These are phyloP conservation scores for Bovichtus diacanthus DNA, from an alignment of 2,797 vertebrate species.

Conservation along the genomic window DNA sequence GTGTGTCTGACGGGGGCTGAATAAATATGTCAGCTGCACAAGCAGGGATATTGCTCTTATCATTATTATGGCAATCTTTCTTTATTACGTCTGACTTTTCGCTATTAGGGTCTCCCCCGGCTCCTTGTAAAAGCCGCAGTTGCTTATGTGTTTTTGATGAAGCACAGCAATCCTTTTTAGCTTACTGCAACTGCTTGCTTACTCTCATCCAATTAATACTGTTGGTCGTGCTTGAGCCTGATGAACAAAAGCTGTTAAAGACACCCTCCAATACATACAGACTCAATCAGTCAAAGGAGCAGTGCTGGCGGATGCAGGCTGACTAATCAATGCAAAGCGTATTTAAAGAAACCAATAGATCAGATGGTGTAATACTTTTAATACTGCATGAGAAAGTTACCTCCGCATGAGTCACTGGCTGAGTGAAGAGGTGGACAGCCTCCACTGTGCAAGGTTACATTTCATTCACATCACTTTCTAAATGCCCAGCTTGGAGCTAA, in stretches of 20 bases:
- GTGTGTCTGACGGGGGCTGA: slow-evolving; percentile 41
- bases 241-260: slow-evolving; percentile 20
- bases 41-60: slow-evolving; percentile 60
- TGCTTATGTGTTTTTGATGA: slow-evolving; percentile 31
- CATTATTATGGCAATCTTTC: slow-evolving; percentile 62
- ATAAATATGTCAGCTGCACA: slow-evolving; percentile 61
- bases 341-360: slow-evolving; percentile 37
- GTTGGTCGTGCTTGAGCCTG: slow-evolving; percentile 11
- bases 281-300: slow-evolving; percentile 33
- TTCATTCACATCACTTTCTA: slow-evolving; percentile 38
- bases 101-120: slow-evolving; percentile 43
- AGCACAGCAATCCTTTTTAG: slow-evolving; percentile 14
- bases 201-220: slow-evolving; percentile 38
- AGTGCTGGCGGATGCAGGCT: slow-evolving; percentile 2
- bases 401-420: slow-evolving; percentile 52
- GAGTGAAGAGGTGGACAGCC: slow-evolving; percentile 58
- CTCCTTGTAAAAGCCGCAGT: neutral
- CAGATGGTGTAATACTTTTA: slow-evolving; percentile 29
- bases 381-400: slow-evolving; percentile 37
- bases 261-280: neutral
- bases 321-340: slow-evolving; percentile 33
- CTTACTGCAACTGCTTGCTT: neutral
- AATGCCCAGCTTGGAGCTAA: slow-evolving; percentile 34
- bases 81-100: slow-evolving; percentile 57
- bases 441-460: slow-evolving; percentile 27